phyloP scores from a whole-genome alignment of 2,113 vertebrate genomes.

The Cynoglossus semilaevis region DNA sequence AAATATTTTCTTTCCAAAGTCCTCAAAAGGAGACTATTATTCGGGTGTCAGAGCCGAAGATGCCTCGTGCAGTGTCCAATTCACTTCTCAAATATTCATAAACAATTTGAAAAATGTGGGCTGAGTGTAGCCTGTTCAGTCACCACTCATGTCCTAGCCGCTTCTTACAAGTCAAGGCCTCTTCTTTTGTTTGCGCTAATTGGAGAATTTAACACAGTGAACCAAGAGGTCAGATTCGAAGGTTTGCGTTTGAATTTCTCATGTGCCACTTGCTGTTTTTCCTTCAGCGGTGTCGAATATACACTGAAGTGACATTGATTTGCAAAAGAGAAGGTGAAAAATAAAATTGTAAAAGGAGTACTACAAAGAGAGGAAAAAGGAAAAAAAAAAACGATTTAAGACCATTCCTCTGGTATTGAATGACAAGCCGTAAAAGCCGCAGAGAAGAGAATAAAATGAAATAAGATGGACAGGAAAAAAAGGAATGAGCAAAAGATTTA shows the following conservation, averaged over 20 bases:
- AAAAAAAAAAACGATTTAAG: slow-evolving; percentile 3
- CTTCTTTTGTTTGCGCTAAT: slow-evolving; percentile 47
- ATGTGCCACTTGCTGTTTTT: slow-evolving; percentile 28
- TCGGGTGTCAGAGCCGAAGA: slow-evolving; percentile 46
- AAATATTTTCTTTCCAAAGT: slow-evolving; percentile 52
- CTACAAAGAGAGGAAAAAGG: neutral
- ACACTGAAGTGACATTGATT: slow-evolving; percentile 9
- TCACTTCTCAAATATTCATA: slow-evolving; percentile 40
- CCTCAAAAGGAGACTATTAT: slow-evolving; percentile 53
- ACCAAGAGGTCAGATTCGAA: slow-evolving; percentile 20
- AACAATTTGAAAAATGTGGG: slow-evolving; percentile 33
- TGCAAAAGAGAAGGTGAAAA: slow-evolving; percentile 20
- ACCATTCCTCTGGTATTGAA: neutral
- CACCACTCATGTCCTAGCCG: slow-evolving; percentile 21
- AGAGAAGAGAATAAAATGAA: neutral
- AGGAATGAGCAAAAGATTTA: too few relatives aligned
- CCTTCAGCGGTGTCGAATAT: neutral
- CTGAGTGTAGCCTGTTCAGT: slow-evolving; percentile 20
- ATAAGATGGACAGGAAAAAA: slow-evolving; percentile 19
- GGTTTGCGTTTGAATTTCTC: slow-evolving; percentile 18
- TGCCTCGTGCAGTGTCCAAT: slow-evolving; percentile 27
- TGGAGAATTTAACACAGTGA: slow-evolving; percentile 46
- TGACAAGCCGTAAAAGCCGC: neutral
- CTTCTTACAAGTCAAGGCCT: slow-evolving; percentile 57
- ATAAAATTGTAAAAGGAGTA: slow-evolving; percentile 3